phyloP scores from a whole-genome alignment of 2,113 vertebrate species.

The Lepisosteus oculatus region DNA sequence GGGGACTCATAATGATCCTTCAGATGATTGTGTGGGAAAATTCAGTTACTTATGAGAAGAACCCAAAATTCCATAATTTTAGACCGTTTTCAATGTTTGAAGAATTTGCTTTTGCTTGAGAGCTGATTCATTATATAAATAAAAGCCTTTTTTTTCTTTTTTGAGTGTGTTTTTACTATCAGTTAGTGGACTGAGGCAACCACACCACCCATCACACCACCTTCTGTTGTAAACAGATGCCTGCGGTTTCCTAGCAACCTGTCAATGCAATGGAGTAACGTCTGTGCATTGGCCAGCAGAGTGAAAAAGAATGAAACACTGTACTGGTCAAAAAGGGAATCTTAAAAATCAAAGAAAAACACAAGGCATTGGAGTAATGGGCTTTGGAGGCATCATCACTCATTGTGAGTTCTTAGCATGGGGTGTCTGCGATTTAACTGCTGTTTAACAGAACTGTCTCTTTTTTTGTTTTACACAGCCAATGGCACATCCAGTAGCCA shows the following conservation, averaged over 20 bases:
- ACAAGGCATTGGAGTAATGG: background rate
- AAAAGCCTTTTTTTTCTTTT: no score
- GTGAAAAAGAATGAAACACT: slow-evolving; percentile 19
- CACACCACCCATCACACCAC: slow-evolving; percentile 35
- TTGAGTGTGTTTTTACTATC: background rate
- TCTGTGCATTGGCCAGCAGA: slow-evolving; percentile 30
- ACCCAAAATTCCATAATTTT: no score
- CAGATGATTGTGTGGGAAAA: no score
- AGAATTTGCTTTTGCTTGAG: no score
- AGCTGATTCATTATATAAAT: no score
- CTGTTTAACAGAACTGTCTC: slow-evolving; percentile 33
- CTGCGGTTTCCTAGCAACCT: slow-evolving; percentile 54
- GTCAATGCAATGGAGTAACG: slow-evolving; percentile 27
- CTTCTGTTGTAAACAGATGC: slow-evolving; percentile 45
- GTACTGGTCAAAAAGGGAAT: slow-evolving; percentile 4
- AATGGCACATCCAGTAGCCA: slow-evolving; percentile 98
- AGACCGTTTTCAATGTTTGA: no score
- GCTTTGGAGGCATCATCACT: no score
- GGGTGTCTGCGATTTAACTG: background rate
- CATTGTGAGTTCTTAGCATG: background rate
- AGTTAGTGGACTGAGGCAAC: background rate
- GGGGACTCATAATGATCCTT: no score
- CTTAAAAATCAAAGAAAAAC: background rate
- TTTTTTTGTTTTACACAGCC: slow-evolving; percentile 69
- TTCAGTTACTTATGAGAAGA: no score